Conservation (phyloP, 2,888 invertebrate species). For the Patella ulyssiponensis region DNA sequence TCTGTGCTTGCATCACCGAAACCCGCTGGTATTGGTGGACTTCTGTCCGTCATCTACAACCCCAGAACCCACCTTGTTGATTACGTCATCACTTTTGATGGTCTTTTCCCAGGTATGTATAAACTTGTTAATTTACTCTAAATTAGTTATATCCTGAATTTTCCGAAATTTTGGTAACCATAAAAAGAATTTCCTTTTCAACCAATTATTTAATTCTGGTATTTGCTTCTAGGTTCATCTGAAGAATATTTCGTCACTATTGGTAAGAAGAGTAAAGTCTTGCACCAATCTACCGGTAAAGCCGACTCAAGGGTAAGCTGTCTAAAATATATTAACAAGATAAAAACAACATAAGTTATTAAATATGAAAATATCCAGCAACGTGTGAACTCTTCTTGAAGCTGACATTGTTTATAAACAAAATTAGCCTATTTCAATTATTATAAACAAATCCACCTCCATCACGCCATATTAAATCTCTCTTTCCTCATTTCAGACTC, state of each 20-base stretch:
- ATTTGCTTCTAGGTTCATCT: constrained; percentile 32
- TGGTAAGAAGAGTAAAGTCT: constrained; percentile 40
- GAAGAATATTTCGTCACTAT: constrained; percentile 46
- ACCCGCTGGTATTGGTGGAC: constrained; percentile 50
- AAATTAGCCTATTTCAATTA: too few species aligned
- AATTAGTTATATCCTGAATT: too few species aligned
- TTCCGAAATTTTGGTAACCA: too few species aligned
- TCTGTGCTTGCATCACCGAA: constrained; percentile 46
- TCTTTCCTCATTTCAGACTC: constrained; percentile 29
- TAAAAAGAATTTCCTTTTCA: too few species aligned
- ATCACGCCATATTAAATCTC: neutral
- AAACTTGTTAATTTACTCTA: too few species aligned
- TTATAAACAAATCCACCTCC: too few species aligned
- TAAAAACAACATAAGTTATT: too few species aligned
- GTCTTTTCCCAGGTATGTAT: constrained; percentile 26
- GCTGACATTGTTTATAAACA: too few species aligned
- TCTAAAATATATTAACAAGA: too few species aligned
- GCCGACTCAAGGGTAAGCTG: constrained; percentile 32
- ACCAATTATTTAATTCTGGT: neutral
- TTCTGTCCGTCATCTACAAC: constrained; percentile 41
- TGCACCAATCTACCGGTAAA: constrained; percentile 40
- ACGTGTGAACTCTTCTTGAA: too few species aligned
- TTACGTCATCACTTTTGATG: constrained; percentile 43
- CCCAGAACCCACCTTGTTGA: constrained; percentile 34
- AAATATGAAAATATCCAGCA: too few species aligned